Evolutionary conservation across 53 echinoderm and acorn worm species (phyloP), one percentile per base, ranked within the genome.

Genomic region (Patiria pectinifera): DNA sequence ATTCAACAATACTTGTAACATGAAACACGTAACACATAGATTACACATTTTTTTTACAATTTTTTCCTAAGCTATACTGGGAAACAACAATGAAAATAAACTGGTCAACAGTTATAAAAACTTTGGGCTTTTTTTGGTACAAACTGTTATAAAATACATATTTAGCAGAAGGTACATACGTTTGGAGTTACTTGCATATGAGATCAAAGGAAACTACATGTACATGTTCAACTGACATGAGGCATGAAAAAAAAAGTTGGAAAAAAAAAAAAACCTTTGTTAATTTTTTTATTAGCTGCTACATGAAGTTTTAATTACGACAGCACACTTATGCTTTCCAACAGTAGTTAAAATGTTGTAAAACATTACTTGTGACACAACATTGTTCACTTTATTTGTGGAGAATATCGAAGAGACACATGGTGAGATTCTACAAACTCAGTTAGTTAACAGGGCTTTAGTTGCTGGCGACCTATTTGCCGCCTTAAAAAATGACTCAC

Each of bases 71-170:
- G 16, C 43, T 77, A 53, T 53, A 18, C 10, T 78, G 44, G 60
- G 16, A 87, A 72, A 87, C 8, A 87, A 78, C 87, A 76, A 35
- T 87, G 87, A 62, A 87, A 87, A 77, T 61, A 77, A 87, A 61
- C 60, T 72, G 66, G 72, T 87, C 25, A 87, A 87, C 87, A 78
- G 82, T 82, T 22, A 87, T 87, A 87, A 87, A 87, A 87, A 76
- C 4, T 77, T 72, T 22, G 76, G 35, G 35, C 44, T 46, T 66
- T 66, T 87, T 76, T 44, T 76, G 0, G 35, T 35, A 78, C 87
- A 59, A 48, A 63, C 59, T 87, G 25, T 87, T 87, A 87, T 77
- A 77, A 84, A 84, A 87, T 10, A 87, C 87, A 87, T 87, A 61
- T 87, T 76, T 49, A 87, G 76, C 62, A 19, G 18, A 77, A 87